Percentiles rank a stretch among this genome's conserved stretches.
phyloP scores from a whole-genome alignment of 1,140 invertebrate genomes.

The Papilio aristodemus region DNA sequence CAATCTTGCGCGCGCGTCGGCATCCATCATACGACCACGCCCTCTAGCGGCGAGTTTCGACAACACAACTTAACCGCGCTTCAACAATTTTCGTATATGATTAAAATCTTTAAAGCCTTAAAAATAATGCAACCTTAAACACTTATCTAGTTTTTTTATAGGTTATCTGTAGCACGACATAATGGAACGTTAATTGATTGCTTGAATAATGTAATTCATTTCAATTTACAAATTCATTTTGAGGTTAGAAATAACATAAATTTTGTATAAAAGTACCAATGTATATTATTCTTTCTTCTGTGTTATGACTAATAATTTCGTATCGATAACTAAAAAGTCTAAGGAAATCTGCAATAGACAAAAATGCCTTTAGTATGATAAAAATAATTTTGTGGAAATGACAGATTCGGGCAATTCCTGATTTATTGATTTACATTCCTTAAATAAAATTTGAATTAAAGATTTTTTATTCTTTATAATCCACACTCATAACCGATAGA shows the following conservation, averaged over 20 bases:
- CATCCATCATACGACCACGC: conserved; percentile 72
- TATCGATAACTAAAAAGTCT: no score
- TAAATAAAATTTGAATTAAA: no score
- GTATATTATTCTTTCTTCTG: no score
- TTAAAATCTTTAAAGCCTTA: conserved; percentile 55
- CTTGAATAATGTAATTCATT: background rate
- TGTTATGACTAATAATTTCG: no score
- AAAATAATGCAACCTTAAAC: conserved; percentile 40
- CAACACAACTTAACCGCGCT: conserved; percentile 54
- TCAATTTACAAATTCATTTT: background rate
- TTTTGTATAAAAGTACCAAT: background rate
- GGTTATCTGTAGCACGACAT: conserved; percentile 9
- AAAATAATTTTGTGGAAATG: no score
- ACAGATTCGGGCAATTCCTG: no score
- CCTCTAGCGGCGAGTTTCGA: conserved; percentile 53
- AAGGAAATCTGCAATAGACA: no score
- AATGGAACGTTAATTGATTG: background rate
- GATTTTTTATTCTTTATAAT: no score
- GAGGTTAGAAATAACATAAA: background rate
- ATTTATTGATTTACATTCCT: no score
- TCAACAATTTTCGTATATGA: conserved; percentile 47
- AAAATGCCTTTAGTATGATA: no score
- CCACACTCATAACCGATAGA: no score
- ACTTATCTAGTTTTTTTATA: conserved; percentile 32
- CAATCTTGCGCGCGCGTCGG: conserved; percentile 55